Conservation (phyloP, 1,140 invertebrate genomes). For the Apocrypta bakeri region DNA sequence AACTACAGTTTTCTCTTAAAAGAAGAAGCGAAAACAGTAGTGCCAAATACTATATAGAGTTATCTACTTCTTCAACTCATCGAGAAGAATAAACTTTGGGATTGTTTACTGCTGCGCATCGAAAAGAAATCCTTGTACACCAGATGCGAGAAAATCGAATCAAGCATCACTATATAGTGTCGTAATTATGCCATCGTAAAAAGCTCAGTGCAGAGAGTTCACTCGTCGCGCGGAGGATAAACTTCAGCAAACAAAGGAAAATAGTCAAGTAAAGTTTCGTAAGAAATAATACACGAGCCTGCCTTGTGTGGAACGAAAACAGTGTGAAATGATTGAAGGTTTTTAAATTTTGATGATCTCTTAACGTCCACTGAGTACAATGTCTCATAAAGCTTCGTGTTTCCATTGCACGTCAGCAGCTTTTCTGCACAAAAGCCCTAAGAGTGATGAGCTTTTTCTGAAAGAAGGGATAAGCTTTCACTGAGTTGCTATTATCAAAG, state of each 20-base stretch:
- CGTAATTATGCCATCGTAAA: conserved; percentile 30
- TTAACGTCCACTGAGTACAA: too few species aligned
- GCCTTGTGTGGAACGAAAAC: neutral
- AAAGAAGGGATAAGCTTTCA: too few species aligned
- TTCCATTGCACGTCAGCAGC: too few species aligned
- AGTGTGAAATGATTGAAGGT: too few species aligned
- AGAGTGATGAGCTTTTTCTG: too few species aligned
- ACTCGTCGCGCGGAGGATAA: neutral
- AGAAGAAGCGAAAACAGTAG: neutral
- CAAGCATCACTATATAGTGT: neutral
- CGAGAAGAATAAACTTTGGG: conserved; percentile 37
- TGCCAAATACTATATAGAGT: neutral
- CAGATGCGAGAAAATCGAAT: conserved; percentile 15
- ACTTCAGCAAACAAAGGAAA: neutral
- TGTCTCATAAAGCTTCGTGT: too few species aligned
- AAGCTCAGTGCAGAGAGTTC: neutral
- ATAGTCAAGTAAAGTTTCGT: neutral
- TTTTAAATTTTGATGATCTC: too few species aligned
- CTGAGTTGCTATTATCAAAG: too few species aligned
- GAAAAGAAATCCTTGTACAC: neutral
- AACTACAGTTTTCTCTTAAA: neutral
- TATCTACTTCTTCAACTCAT: neutral
- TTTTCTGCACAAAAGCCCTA: too few species aligned
- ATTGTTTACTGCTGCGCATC: conserved; percentile 14
- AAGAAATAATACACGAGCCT: too few species aligned